phyloP scores from a whole-genome alignment of 1,140 invertebrate genomes.

The Hylaeus volcanicus region DNA sequence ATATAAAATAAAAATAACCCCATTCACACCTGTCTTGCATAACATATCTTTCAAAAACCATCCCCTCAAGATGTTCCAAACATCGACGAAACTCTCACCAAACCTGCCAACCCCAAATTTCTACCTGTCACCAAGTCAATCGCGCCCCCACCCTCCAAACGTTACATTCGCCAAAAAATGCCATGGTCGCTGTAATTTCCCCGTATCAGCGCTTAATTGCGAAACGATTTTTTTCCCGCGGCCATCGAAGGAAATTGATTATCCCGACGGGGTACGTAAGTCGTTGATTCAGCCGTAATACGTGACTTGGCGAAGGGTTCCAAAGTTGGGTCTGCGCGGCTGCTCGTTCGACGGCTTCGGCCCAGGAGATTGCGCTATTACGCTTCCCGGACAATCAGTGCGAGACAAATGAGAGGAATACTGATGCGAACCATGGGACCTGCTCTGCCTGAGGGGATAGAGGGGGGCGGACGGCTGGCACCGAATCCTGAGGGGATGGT shows the following conservation, averaged over 20 bases:
- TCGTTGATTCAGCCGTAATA: conserved; percentile 56
- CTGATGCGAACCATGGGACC: conserved; percentile 57
- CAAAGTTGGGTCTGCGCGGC: conserved; percentile 21
- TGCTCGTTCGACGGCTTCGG: conserved; percentile 39
- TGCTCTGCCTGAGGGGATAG: background rate
- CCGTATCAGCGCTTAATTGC: conserved; percentile 53
- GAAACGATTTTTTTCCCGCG: conserved; percentile 29
- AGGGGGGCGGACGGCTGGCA: background rate
- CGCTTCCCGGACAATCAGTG: conserved; percentile 70
- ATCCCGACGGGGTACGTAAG: conserved; percentile 52
- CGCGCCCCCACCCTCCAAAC: too few relatives aligned
- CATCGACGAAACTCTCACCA: too few relatives aligned
- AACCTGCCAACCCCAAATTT: too few relatives aligned
- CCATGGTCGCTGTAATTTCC: background rate
- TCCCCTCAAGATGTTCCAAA: too few relatives aligned
- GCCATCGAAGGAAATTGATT: conserved; percentile 60
- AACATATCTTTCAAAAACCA: too few relatives aligned
- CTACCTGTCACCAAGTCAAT: too few relatives aligned
- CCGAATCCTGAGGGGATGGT: conserved; percentile 39
- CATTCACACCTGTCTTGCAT: too few relatives aligned
- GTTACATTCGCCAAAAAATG: too few relatives aligned
- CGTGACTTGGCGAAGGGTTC: conserved; percentile 66
- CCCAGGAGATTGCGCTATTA: conserved; percentile 69
- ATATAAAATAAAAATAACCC: too few relatives aligned
- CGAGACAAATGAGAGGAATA: conserved; percentile 72